A percentile compares a stretch with the other conserved stretches of the same genome.
phyloP scores from a whole-genome alignment of 2,888 invertebrate species.

The Eulithis prunata region DNA sequence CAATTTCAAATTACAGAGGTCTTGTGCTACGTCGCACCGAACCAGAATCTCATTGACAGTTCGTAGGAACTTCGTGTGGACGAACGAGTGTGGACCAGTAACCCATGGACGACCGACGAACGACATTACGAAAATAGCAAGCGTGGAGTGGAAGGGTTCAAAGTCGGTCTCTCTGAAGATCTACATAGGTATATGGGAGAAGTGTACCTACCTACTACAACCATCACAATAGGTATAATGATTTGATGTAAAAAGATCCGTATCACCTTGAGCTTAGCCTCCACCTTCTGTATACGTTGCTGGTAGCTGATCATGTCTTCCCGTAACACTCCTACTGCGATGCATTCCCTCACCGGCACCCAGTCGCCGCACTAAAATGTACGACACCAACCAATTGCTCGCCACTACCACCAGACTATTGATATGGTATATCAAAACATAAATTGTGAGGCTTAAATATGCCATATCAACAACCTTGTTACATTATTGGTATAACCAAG shows the following conservation, averaged over 20 bases:
- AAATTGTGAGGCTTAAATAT: not conserved
- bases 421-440: no score
- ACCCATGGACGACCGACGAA: no score
- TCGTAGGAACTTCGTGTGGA: no score
- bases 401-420: not conserved
- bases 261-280: conserved; percentile 59
- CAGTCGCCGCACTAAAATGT: conserved; percentile 62
- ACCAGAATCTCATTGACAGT: no score
- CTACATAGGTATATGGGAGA: no score
- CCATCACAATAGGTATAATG: not conserved
- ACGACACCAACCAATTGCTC: conserved; percentile 19
- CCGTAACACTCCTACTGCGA: conserved; percentile 45
- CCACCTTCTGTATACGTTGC: conserved; percentile 62
- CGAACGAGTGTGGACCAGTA: no score
- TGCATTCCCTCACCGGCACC: conserved; percentile 67
- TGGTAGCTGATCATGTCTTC: conserved; percentile 56
- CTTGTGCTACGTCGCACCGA: no score
- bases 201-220: no score
- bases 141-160: no score
- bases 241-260: not conserved
- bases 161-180: no score
- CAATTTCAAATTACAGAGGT: no score
- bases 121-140: no score
- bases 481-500: not conserved
- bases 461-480: not conserved